phyloP scores from a whole-genome alignment of 2,888 invertebrate species.

The Frankliniella fusca region DNA sequence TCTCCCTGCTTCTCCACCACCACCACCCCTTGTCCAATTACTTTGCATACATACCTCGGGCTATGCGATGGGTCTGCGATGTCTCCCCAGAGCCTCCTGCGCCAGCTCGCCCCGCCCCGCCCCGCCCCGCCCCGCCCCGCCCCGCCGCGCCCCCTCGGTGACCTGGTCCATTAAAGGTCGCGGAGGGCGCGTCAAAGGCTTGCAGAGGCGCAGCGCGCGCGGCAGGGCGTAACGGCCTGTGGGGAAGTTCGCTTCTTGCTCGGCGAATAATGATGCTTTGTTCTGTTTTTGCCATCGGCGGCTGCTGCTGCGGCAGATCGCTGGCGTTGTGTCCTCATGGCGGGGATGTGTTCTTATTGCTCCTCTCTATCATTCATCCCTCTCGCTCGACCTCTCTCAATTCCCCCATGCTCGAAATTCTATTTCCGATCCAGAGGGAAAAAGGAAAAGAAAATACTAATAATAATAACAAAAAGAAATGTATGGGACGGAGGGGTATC shows the following conservation, averaged over 20 bases:
- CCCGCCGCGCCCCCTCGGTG: neutral
- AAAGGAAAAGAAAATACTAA: too few species aligned
- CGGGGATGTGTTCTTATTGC: too few species aligned
- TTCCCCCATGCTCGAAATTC: too few species aligned
- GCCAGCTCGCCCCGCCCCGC: too few species aligned
- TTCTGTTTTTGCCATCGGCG: neutral
- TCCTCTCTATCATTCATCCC: too few species aligned
- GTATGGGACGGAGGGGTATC: too few species aligned
- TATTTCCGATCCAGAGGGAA: too few species aligned
- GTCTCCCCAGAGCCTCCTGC: neutral
- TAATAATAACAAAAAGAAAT: too few species aligned
- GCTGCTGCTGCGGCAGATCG: too few species aligned
- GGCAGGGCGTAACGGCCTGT: neutral
- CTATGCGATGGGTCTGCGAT: conserved; percentile 19
- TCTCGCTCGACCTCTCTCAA: too few species aligned
- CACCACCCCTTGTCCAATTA: conserved; percentile 11
- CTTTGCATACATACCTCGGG: conserved; percentile 26
- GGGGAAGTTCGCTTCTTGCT: neutral
- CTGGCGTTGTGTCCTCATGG: too few species aligned
- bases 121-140: neutral
- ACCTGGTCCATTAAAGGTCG: conserved; percentile 17
- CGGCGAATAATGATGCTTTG: conserved; percentile 15
- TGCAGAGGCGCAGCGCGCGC: too few species aligned
- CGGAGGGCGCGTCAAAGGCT: neutral
- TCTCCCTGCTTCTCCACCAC: neutral